Percentiles rank a stretch among this genome's conserved stretches.
phyloP scores from a whole-genome alignment of 2,113 vertebrate species.

The Corythoichthys haematopterus region DNA sequence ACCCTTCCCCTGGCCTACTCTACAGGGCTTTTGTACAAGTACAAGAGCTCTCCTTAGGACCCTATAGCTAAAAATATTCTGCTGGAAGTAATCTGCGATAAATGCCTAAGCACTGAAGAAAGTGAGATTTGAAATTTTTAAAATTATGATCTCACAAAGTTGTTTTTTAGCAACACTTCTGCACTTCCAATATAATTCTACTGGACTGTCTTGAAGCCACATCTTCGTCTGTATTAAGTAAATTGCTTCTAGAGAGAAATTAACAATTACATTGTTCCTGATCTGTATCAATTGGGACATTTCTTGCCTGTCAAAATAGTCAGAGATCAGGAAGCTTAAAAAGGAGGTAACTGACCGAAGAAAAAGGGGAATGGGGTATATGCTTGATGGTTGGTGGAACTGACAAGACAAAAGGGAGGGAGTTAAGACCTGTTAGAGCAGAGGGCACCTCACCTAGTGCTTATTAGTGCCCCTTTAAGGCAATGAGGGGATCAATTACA shows the following conservation, averaged over 20 bases:
- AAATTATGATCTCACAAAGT: conserved; percentile 7
- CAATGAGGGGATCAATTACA: conserved; percentile 65
- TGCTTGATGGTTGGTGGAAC: conserved; percentile 50
- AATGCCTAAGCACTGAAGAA: conserved; percentile 6
- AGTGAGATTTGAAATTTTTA: background rate
- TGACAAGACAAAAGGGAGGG: conserved; percentile 45
- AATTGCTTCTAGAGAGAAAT: conserved; percentile 3
- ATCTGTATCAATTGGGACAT: conserved; percentile 44
- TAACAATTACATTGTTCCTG: conserved; percentile 10
- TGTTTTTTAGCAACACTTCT: background rate
- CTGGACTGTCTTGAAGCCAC: conserved; percentile 30
- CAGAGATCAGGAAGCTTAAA: conserved; percentile 28
- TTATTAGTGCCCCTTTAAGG: conserved; percentile 39
- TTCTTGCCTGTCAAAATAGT: conserved; percentile 32
- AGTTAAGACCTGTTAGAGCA: conserved; percentile 28
- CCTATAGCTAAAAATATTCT: conserved; percentile 40
- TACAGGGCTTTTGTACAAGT: conserved; percentile 44
- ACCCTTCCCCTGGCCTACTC: conserved; percentile 45
- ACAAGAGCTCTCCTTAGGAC: conserved; percentile 35
- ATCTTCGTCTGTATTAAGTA: conserved; percentile 37
- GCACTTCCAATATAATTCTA: conserved; percentile 9
- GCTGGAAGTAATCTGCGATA: conserved; percentile 29
- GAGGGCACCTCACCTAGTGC: conserved; percentile 60
- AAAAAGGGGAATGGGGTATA: conserved; percentile 38
- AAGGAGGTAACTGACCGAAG: conserved; percentile 31